Conservation (phyloP, 2,113 vertebrate genomes). For the Heloderma charlesbogerti region DNA sequence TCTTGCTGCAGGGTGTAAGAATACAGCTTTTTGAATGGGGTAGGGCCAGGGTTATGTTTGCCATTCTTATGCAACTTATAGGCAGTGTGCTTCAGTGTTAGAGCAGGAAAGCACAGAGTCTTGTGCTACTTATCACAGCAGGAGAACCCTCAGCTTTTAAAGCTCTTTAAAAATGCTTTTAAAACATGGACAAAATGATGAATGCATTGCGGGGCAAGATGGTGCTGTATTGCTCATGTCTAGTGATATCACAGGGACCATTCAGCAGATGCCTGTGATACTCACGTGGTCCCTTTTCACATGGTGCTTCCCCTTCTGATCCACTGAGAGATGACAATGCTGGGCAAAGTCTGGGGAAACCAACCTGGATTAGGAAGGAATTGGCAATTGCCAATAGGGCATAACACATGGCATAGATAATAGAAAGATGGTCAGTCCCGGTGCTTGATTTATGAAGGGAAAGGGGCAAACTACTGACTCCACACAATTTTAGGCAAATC, state of each 20-base stretch:
- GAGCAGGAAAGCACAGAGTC: background rate
- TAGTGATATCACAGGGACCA: background rate
- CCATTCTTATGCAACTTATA: background rate
- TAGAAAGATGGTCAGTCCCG: background rate
- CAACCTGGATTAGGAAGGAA: background rate
- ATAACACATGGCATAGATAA: background rate
- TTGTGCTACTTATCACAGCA: background rate
- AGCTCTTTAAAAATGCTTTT: background rate
- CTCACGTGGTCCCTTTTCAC: background rate
- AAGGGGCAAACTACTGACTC: background rate
- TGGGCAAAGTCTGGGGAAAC: background rate
- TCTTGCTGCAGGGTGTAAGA: background rate
- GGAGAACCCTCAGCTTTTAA: background rate
- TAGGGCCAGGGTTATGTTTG: background rate
- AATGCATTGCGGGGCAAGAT: background rate
- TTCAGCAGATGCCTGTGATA: background rate
- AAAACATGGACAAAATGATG: background rate
- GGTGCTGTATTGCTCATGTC: background rate
- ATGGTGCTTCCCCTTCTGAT: background rate
- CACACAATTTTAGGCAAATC: background rate
- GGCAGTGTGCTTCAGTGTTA: background rate
- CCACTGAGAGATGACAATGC: background rate
- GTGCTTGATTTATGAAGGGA: too few species aligned
- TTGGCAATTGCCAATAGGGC: background rate
- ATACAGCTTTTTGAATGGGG: background rate